Evolutionary conservation across 2,888 invertebrate species (phyloP).

Genomic region (Belgica antarctica): DNA sequence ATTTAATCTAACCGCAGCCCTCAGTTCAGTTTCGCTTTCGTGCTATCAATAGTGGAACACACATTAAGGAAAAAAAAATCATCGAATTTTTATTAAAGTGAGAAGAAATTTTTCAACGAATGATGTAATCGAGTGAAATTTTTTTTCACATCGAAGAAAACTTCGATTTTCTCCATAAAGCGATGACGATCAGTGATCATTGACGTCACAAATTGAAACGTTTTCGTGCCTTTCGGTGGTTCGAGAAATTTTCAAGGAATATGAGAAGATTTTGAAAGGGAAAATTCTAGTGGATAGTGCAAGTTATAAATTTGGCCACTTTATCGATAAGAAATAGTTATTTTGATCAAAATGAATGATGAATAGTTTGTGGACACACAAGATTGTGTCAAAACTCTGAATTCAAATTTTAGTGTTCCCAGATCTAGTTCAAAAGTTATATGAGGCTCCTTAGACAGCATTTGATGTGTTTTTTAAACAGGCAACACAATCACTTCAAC

Average conservation of each 20-base stretch:
- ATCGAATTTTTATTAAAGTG: not conserved
- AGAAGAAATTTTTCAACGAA: slow-evolving; percentile 24
- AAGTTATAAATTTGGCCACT: no score
- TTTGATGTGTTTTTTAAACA: no score
- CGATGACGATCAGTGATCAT: not conserved
- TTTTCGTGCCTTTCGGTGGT: not conserved
- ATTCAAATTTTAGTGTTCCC: no score
- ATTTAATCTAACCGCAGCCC: not conserved
- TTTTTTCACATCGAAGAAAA: not conserved
- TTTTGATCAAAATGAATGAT: no score
- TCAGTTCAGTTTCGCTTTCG: slow-evolving; percentile 42
- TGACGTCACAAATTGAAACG: not conserved
- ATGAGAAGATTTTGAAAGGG: not conserved
- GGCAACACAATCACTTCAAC: no score
- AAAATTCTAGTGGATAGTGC: no score
- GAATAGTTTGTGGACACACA: not conserved
- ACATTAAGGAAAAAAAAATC: slow-evolving; percentile 29
- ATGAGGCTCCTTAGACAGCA: no score
- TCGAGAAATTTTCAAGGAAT: not conserved
- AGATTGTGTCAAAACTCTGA: no score
- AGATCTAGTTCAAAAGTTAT: no score
- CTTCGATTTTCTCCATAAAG: slow-evolving; percentile 30
- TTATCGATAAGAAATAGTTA: no score
- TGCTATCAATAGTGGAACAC: slow-evolving; percentile 30
- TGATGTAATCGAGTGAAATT: slow-evolving; percentile 36